A percentile compares a stretch with the other conserved stretches of the same genome.
phyloP scores from a whole-genome alignment of 2,888 invertebrate genomes.

The Gortyna flavago region DNA sequence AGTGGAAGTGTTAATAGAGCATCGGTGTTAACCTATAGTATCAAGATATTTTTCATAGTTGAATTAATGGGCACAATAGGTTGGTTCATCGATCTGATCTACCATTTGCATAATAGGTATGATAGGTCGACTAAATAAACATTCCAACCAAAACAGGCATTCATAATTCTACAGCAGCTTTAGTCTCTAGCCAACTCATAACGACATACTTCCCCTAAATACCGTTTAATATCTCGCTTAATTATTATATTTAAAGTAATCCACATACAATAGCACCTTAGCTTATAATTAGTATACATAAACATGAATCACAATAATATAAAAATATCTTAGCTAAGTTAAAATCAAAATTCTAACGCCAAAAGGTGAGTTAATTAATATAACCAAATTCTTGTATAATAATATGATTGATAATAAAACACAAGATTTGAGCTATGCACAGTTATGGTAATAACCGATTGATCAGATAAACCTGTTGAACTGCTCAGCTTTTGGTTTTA shows the following conservation, averaged over 20 bases:
- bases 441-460: constrained; percentile 58
- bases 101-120: constrained; percentile 15
- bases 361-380: constrained; percentile 50
- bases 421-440: constrained; percentile 47
- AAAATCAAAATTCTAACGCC: constrained; percentile 40
- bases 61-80: background rate
- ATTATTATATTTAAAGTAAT: constrained; percentile 36
- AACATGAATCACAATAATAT: constrained; percentile 55
- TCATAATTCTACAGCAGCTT: constrained; percentile 20
- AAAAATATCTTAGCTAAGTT: constrained; percentile 39
- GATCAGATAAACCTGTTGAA: constrained; percentile 58
- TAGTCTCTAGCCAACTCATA: background rate
- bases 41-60: constrained; percentile 1
- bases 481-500: constrained; percentile 38
- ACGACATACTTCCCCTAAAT: constrained; percentile 40
- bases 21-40: background rate
- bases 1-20: background rate
- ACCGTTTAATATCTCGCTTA: constrained; percentile 31
- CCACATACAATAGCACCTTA: constrained; percentile 18
- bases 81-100: constrained; percentile 5
- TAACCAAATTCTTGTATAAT: constrained; percentile 45
- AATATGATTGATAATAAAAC: constrained; percentile 57
- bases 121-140: constrained; percentile 17
- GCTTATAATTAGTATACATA: constrained; percentile 40
- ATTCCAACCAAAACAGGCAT: constrained; percentile 26